These are phyloP conservation scores for Philantomba maxwellii DNA, from an alignment of 2,113 vertebrate genomes.

Conservation along the genomic window DNA sequence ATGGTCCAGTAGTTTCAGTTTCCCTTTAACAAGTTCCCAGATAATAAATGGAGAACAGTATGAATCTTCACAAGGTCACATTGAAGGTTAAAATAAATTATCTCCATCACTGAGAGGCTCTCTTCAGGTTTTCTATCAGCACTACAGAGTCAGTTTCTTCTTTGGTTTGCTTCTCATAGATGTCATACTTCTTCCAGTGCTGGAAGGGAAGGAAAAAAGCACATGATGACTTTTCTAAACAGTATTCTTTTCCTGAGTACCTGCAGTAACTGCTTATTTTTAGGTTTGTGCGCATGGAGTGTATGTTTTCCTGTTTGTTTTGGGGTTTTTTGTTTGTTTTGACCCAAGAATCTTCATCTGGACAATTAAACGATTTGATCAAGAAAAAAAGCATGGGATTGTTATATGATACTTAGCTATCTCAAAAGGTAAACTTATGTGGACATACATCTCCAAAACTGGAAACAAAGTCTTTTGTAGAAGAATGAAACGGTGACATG, in stretches of 20 bases:
- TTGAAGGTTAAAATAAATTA: slow-evolving; percentile 49
- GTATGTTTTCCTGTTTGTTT: background rate
- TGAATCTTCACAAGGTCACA: slow-evolving; percentile 43
- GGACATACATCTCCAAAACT: background rate
- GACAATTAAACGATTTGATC: slow-evolving; percentile 19
- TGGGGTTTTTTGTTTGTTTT: background rate
- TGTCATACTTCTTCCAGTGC: slow-evolving; percentile 72
- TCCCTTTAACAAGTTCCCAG: slow-evolving; percentile 23
- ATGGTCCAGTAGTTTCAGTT: slow-evolving; percentile 52
- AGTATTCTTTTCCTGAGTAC: background rate
- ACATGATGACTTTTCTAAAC: slow-evolving; percentile 26
- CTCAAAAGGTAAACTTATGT: slow-evolving; percentile 3
- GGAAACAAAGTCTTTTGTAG: slow-evolving; percentile 6
- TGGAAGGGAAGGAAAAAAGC: slow-evolving; percentile 30
- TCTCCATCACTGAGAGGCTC: slow-evolving; percentile 40
- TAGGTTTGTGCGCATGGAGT: background rate
- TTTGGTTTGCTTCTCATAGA: slow-evolving; percentile 70
- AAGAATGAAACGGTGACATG: background rate
- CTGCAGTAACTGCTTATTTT: slow-evolving; percentile 31
- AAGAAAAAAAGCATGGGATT: background rate
- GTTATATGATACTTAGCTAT: background rate
- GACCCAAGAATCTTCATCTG: slow-evolving; percentile 24
- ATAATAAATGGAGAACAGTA: slow-evolving; percentile 42
- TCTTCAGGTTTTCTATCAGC: slow-evolving; percentile 72
- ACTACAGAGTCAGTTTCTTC: slow-evolving; percentile 71